Conservation (phyloP, 2,888 invertebrate species). For the Hymenopus coronatus region DNA sequence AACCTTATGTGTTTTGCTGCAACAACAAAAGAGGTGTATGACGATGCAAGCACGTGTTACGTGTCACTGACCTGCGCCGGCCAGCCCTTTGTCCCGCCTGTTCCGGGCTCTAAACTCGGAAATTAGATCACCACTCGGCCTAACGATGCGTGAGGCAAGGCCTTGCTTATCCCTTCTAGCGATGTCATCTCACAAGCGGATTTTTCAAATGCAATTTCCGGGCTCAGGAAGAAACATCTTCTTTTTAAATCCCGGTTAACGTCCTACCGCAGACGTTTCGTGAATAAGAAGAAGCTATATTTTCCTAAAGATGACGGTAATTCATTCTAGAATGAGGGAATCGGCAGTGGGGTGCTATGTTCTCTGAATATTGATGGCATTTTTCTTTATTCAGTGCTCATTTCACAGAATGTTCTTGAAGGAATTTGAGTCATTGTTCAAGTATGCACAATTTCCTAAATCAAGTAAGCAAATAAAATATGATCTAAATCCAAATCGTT, state of each 20-base stretch:
- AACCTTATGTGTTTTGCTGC: no score
- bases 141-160: neutral
- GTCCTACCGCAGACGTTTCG: neutral
- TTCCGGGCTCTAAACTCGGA: constrained; percentile 18
- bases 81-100: neutral
- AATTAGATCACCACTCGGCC: constrained; percentile 7
- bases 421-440: neutral
- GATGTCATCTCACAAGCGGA: neutral
- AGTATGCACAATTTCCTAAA: no score
- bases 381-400: neutral
- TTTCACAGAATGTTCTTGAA: neutral
- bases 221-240: neutral
- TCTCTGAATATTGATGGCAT: neutral
- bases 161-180: neutral
- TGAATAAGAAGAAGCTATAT: neutral
- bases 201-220: neutral
- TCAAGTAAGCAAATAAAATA: no score
- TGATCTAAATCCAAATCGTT: no score
- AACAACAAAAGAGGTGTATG: no score
- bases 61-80: neutral
- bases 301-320: neutral
- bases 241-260: neutral
- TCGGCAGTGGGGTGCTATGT: neutral
- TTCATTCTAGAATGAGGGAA: neutral
- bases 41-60: neutral